A percentile compares a stretch with the other conserved stretches of the same genome.
These are phyloP conservation scores for Pempheris klunzingeri DNA, from an alignment of 2,797 vertebrate genomes.

Conservation along the genomic window DNA sequence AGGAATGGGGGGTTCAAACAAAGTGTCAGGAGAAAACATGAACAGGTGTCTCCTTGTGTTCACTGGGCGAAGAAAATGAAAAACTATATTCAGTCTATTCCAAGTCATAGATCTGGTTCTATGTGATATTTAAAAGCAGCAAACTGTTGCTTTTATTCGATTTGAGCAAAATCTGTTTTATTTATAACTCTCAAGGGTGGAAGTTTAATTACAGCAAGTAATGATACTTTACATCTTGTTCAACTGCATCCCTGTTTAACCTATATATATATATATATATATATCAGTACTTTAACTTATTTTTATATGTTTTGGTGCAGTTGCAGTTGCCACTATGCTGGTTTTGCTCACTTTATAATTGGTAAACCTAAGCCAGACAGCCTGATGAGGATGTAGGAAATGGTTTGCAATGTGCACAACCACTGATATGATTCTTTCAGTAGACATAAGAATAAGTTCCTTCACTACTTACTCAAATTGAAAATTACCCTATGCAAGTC, in stretches of 20 bases:
- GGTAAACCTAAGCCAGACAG: too few species aligned
- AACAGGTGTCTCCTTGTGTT: constrained; percentile 66
- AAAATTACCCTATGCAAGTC: too few species aligned
- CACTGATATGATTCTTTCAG: too few species aligned
- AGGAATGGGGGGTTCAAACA: constrained; percentile 50
- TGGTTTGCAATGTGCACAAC: too few species aligned
- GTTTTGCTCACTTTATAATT: not conserved
- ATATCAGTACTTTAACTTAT: not conserved
- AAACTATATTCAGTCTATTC: not conserved
- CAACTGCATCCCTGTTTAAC: not conserved
- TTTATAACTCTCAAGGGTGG: not conserved
- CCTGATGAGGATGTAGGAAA: too few species aligned
- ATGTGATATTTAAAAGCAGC: not conserved
- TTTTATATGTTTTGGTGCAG: not conserved
- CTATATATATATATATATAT: not conserved
- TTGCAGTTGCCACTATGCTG: not conserved
- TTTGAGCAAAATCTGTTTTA: not conserved
- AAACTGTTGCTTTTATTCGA: not conserved
- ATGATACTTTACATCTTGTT: not conserved
- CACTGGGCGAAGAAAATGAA: constrained; percentile 9
- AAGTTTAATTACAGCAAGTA: not conserved
- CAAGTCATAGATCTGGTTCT: not conserved
- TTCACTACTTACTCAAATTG: too few species aligned
- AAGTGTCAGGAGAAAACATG: constrained; percentile 45
- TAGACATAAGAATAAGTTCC: too few species aligned